Evolutionary conservation across 2,888 invertebrate genomes (phyloP), one percentile per base, ranked within the genome.

Genomic region (Marasmarcha lunaedactyla): DNA sequence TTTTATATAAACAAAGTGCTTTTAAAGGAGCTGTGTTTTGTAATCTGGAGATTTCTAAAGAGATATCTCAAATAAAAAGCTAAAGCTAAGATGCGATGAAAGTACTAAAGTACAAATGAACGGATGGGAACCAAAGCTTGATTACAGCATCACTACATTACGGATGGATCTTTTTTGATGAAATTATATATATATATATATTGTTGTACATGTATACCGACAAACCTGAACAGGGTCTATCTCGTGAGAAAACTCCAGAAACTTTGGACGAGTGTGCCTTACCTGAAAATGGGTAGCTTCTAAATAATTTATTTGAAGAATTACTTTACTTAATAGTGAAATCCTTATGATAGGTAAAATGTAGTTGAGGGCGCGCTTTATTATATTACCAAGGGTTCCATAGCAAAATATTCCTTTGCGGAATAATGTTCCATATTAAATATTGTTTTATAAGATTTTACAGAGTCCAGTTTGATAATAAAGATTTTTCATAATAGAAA

Each of bases 231-330:
- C 46, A 40, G 78, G 69, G 52, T 66, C 52, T 61, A 78, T 73
- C 55, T 79, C 78, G 73, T 34, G 63, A 64, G 63, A 63, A 73
- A 77, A 66, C 69, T 70, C 72, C 70, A 64, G 65, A 72, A 58
- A 63, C 67, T 63, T 76, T 63, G 58, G 48, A 55, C 72, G 73
- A 60, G 47, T 45, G 53, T 57, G 53, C 58, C 59, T 78, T 63
- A 70, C 61, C 79, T 79, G 79, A 70, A 79, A 78, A 54, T 50
- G 47, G 50, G 20, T 46, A 6, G 20, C 30, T 33, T 20, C 20
- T 20, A 3, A 20, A 20, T 20, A 37, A 26, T 25, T n/a, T 13
- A 25, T 36, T n/a, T n/a, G 20, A 20, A 20, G 20, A 20, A 3
- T 20, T n/a, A n/a, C n/a, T n/a, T n/a, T n/a, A n/a, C n/a, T n/a